phyloP scores from a whole-genome alignment of 2,113 vertebrate genomes.

The Falco punctatus region DNA sequence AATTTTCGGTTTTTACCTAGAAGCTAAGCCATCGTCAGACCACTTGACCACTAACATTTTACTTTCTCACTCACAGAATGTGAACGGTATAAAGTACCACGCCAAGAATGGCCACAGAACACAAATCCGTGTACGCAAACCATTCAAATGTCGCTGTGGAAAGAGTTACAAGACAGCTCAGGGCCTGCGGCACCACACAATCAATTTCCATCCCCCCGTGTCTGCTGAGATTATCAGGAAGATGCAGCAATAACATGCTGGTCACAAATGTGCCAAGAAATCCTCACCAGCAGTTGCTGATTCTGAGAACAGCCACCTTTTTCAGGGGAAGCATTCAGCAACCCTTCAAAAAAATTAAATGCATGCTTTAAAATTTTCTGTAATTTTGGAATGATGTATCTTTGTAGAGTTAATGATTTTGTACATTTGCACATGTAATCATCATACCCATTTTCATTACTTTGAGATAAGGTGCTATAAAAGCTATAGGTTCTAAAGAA shows the following conservation, averaged over 20 bases:
- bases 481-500: constrained; percentile 79
- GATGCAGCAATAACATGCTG: constrained; percentile 92
- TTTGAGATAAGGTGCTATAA: constrained; percentile 86
- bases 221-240: constrained; percentile 95
- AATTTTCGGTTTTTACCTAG: neutral
- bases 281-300: constrained; percentile 89
- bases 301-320: constrained; percentile 85
- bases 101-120: constrained; percentile 98
- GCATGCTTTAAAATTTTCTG: constrained; percentile 89
- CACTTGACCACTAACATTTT: neutral
- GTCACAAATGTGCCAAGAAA: constrained; percentile 84
- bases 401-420: constrained; percentile 91
- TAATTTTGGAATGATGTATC: constrained; percentile 88
- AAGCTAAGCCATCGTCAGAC: neutral
- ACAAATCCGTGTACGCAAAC: constrained; percentile 96
- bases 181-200: constrained; percentile 98
- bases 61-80: constrained; percentile 83
- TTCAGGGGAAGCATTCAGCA: constrained; percentile 82
- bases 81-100: constrained; percentile 98
- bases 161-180: constrained; percentile 99
- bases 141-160: constrained; percentile 96
- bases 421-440: constrained; percentile 97
- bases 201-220: constrained; percentile 96
- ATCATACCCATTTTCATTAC: constrained; percentile 84
- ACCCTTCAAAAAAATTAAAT: constrained; percentile 79